A percentile compares a stretch with the other conserved stretches of the same genome.
Conservation (phyloP, 2,113 vertebrate genomes). For the Ploceus nigricollis region DNA sequence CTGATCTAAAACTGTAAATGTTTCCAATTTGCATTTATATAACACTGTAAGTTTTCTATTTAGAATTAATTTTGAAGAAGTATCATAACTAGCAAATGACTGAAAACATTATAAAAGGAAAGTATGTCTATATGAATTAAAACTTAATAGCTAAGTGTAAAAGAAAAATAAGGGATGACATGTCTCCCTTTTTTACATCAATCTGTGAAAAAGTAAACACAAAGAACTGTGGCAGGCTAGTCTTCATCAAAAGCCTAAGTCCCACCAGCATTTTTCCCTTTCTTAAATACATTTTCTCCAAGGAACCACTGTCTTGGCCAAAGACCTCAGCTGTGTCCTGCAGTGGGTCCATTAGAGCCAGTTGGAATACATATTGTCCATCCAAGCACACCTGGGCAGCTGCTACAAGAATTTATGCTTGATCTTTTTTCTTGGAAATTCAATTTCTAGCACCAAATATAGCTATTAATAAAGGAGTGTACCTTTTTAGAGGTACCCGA, state of each 20-base stretch:
- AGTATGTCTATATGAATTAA: background rate
- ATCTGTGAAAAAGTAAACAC: background rate
- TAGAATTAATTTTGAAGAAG: background rate
- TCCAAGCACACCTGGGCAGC: background rate
- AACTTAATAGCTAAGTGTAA: background rate
- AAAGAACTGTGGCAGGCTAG: background rate
- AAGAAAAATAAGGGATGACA: background rate
- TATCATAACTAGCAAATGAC: background rate
- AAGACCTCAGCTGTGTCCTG: background rate
- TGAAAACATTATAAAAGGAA: background rate
- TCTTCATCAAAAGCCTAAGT: background rate
- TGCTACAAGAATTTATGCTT: background rate
- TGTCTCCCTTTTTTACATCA: background rate
- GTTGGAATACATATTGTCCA: fast-evolving
- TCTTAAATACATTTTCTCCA: background rate
- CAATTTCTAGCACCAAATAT: background rate
- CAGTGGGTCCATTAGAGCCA: background rate
- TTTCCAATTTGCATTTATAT: background rate
- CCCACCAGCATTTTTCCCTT: background rate
- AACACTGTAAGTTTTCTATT: background rate
- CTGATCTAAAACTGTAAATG: background rate
- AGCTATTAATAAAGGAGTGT: background rate
- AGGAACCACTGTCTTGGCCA: background rate
- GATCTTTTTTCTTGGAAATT: background rate
- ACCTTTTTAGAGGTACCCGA: background rate